Evolutionary conservation across 2,888 invertebrate genomes (phyloP).

Genomic region (Troilus luridus): DNA sequence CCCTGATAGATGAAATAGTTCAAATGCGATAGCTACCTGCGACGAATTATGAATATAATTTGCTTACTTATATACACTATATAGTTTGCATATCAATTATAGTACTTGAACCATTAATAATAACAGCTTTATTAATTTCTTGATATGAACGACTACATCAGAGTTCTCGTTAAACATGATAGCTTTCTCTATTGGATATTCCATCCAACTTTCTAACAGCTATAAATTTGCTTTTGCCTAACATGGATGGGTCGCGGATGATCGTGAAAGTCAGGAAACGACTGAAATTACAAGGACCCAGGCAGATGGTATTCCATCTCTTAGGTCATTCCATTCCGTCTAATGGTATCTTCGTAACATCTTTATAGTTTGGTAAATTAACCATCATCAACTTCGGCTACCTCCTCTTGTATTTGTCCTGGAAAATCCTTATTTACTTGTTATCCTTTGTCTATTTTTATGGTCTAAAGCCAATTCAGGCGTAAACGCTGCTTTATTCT

Average conservation of each 20-base stretch:
- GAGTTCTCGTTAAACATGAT: too few species aligned
- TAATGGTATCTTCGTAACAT: not conserved
- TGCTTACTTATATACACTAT: too few species aligned
- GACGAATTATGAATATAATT: too few species aligned
- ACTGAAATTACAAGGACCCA: constrained; percentile 3
- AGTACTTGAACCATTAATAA: too few species aligned
- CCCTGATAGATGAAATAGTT: too few species aligned
- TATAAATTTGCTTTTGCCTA: not conserved
- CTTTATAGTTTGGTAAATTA: not conserved
- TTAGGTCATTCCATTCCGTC: not conserved
- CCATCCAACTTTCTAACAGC: not conserved
- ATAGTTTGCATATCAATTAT: too few species aligned
- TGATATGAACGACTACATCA: too few species aligned
- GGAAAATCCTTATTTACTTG: not conserved
- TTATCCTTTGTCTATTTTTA: too few species aligned
- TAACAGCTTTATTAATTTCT: too few species aligned
- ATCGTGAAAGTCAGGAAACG: constrained; percentile 5
- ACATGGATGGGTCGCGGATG: not conserved
- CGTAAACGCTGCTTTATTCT: too few species aligned
- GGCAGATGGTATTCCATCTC: not conserved
- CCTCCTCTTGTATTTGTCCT: not conserved
- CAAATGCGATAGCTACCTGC: too few species aligned
- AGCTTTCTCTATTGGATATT: not conserved
- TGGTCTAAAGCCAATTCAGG: too few species aligned
- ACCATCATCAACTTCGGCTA: not conserved